Percentiles rank a stretch among this genome's conserved stretches.
Conservation (phyloP, 2,888 invertebrate species). For the Meta bourneti region DNA sequence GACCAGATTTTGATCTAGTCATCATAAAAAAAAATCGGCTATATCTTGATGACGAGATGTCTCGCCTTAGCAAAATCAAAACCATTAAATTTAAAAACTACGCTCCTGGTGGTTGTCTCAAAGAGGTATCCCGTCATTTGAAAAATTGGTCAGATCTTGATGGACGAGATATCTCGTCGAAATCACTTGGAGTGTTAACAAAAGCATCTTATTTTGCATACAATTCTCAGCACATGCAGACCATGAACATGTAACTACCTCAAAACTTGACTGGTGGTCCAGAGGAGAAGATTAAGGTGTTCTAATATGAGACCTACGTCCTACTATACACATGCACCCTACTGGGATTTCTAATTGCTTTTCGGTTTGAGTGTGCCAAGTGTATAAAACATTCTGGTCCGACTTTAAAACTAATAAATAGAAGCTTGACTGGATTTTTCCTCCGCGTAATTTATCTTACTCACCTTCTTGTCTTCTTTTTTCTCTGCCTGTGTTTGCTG, state of each 20-base stretch:
- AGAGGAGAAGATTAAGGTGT: constrained; percentile 49
- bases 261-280: constrained; percentile 66
- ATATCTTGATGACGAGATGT: too few species aligned
- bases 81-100: too few species aligned
- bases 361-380: constrained; percentile 55
- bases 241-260: constrained; percentile 29
- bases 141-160: too few species aligned
- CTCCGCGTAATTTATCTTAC: constrained; percentile 68
- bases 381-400: constrained; percentile 66
- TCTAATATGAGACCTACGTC: constrained; percentile 63
- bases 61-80: too few species aligned
- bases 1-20: too few species aligned
- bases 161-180: too few species aligned
- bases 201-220: not conserved
- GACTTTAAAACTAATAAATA: constrained; percentile 66
- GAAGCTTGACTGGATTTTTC: constrained; percentile 26
- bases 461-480: constrained; percentile 51
- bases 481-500: constrained; percentile 33
- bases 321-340: constrained; percentile 46
- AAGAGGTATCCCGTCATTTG: too few species aligned
- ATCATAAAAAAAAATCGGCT: too few species aligned
- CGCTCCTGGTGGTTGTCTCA: too few species aligned
- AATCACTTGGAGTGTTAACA: too few species aligned
- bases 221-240: not conserved
- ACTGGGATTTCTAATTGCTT: constrained; percentile 72